phyloP scores from a whole-genome alignment of 2,797 vertebrate genomes.

The Ctenochaetus hawaiiensis region DNA sequence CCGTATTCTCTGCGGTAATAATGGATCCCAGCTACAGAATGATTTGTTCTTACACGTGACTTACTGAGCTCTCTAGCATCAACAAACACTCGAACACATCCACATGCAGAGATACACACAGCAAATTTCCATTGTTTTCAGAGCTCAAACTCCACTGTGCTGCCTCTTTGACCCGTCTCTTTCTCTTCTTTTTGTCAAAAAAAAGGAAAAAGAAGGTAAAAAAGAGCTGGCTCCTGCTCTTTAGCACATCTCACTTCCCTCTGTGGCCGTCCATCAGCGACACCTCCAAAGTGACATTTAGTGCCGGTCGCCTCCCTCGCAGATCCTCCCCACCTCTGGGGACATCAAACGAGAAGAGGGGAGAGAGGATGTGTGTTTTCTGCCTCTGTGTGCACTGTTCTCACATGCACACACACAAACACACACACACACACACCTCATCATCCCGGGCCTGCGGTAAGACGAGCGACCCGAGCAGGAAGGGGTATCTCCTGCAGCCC shows the following conservation, averaged over 20 bases:
- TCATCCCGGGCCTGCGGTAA: conserved; percentile 55
- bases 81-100: conserved; percentile 69
- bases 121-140: conserved; percentile 66
- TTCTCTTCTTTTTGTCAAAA: conserved; percentile 22
- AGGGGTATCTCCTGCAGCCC: conserved; percentile 68
- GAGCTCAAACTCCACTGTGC: conserved; percentile 43
- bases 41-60: conserved; percentile 83
- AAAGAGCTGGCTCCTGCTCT: conserved; percentile 31
- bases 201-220: neutral
- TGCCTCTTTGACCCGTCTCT: conserved; percentile 47
- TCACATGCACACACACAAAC: conserved; percentile 9
- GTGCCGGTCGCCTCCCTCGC: conserved; percentile 50
- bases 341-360: conserved; percentile 60
- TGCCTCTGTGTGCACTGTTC: conserved; percentile 54
- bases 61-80: conserved; percentile 71
- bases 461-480: conserved; percentile 63
- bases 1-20: conserved; percentile 72
- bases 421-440: conserved; percentile 37
- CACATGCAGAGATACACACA: conserved; percentile 63
- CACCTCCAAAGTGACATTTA: conserved; percentile 66
- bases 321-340: conserved; percentile 50
- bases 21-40: conserved; percentile 80
- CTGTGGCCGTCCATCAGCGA: conserved; percentile 52
- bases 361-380: conserved; percentile 38
- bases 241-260: conserved; percentile 51